phyloP scores from a whole-genome alignment of 2,113 vertebrate species.

The Saiga tatarica region DNA sequence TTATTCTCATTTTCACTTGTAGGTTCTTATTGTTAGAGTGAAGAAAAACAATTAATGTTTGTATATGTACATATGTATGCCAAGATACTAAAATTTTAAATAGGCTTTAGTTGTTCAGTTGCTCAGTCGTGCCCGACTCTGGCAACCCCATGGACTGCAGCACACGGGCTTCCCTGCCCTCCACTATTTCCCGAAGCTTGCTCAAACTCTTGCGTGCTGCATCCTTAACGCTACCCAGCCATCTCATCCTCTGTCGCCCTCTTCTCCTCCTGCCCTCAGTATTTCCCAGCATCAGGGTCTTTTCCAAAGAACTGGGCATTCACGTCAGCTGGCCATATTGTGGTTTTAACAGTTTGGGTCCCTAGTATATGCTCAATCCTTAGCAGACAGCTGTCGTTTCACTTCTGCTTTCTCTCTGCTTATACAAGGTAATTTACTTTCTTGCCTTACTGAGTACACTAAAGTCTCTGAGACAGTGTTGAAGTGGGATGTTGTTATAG shows the following conservation, averaged over 20 bases:
- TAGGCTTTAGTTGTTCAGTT: neutral
- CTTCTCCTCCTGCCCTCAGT: neutral
- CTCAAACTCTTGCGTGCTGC: neutral
- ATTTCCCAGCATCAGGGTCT: neutral
- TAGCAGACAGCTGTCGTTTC: neutral
- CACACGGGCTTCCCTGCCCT: neutral
- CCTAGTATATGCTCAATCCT: neutral
- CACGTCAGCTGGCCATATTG: neutral
- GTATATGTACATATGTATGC: neutral
- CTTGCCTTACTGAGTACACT: neutral
- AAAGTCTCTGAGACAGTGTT: neutral
- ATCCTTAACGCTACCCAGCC: neutral
- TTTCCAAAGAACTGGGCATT: neutral
- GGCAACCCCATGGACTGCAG: neutral
- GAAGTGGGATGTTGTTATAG: neutral
- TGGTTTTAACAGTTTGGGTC: neutral
- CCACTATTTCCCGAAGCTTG: neutral
- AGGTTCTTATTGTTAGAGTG: neutral
- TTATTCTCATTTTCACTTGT: neutral
- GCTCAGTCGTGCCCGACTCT: neutral
- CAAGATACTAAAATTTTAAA: neutral
- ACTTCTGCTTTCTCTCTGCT: neutral
- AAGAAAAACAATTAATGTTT: neutral
- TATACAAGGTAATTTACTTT: neutral
- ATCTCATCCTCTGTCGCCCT: neutral